Evolutionary conservation across 2,113 vertebrate genomes (phyloP).

Genomic region (Polyodon spathula): DNA sequence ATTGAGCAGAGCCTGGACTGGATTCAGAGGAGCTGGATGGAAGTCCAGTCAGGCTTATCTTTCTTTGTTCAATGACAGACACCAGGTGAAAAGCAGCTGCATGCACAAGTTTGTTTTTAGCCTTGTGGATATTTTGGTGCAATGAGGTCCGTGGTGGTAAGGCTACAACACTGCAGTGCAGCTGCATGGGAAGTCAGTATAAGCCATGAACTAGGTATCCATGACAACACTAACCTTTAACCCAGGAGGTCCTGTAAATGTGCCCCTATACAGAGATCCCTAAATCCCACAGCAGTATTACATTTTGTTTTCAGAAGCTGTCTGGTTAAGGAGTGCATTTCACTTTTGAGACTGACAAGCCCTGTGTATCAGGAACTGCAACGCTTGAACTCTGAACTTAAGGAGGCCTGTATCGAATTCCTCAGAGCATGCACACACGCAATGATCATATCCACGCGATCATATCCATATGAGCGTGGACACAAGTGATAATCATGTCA

Average conservation of each 20-base stretch:
- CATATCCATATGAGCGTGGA: too few relatives aligned
- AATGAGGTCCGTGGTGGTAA: constrained; percentile 40
- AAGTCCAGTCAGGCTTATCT: constrained; percentile 38
- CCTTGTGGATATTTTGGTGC: constrained; percentile 13
- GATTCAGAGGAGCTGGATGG: too few relatives aligned
- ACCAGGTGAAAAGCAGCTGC: too few relatives aligned
- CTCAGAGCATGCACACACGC: too few relatives aligned
- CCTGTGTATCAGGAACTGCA: neutral
- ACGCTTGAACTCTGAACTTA: neutral
- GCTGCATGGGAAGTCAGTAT: constrained; percentile 28
- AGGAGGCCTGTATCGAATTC: constrained; percentile 1
- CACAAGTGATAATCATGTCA: too few relatives aligned
- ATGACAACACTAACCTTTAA: constrained; percentile 27
- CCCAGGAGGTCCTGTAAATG: constrained; percentile 47
- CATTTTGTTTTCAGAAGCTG: constrained; percentile 14
- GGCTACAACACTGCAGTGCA: constrained; percentile 23
- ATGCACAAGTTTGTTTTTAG: too few relatives aligned
- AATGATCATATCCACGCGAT: too few relatives aligned
- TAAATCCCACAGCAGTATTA: constrained; percentile 28
- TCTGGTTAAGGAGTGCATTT: constrained; percentile 20
- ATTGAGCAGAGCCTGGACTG: too few relatives aligned
- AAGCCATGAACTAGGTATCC: constrained; percentile 40
- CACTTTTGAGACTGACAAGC: constrained; percentile 14
- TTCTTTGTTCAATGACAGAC: too few relatives aligned
- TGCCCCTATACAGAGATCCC: constrained; percentile 37